Evolutionary conservation across 1,140 invertebrate genomes (phyloP).

Genomic region (Drosophila insularis): DNA sequence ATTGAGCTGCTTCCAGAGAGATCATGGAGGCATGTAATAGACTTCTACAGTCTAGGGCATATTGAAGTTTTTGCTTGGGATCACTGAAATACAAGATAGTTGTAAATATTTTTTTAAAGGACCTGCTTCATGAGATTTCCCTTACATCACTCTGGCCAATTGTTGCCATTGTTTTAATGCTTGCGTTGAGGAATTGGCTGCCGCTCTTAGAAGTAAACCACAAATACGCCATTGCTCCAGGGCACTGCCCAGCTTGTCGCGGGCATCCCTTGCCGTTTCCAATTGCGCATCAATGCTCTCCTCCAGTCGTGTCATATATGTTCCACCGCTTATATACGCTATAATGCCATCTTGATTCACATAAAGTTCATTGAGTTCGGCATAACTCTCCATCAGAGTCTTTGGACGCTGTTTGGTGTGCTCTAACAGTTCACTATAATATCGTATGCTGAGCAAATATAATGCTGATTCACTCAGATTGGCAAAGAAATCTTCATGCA

Average conservation of each 20-base stretch:
- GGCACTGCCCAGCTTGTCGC: conserved; percentile 75
- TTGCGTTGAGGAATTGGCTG: conserved; percentile 69
- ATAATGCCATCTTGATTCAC: conserved; percentile 80
- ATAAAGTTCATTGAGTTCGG: conserved; percentile 69
- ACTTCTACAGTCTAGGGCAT: conserved; percentile 69
- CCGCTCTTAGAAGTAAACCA: conserved; percentile 63
- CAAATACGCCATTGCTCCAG: conserved; percentile 81
- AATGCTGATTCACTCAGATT: conserved; percentile 74
- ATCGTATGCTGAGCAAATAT: conserved; percentile 68
- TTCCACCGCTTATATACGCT: conserved; percentile 76
- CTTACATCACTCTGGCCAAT: conserved; percentile 56
- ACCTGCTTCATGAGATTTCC: neutral
- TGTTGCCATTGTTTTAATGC: conserved; percentile 69
- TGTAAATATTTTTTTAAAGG: neutral
- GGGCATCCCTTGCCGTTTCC: conserved; percentile 73
- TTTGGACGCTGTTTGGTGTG: conserved; percentile 68
- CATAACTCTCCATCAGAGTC: conserved; percentile 63
- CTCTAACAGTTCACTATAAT: conserved; percentile 71
- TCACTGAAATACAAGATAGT: conserved; percentile 38
- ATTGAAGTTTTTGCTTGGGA: conserved; percentile 68
- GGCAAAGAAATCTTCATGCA: conserved; percentile 82
- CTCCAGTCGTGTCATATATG: conserved; percentile 75
- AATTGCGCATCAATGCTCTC: conserved; percentile 75
- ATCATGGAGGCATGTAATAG: conserved; percentile 69
- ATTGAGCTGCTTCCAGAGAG: conserved; percentile 73